Conservation (phyloP, 1,140 invertebrate genomes). For the Drosophila punjabiensis region DNA sequence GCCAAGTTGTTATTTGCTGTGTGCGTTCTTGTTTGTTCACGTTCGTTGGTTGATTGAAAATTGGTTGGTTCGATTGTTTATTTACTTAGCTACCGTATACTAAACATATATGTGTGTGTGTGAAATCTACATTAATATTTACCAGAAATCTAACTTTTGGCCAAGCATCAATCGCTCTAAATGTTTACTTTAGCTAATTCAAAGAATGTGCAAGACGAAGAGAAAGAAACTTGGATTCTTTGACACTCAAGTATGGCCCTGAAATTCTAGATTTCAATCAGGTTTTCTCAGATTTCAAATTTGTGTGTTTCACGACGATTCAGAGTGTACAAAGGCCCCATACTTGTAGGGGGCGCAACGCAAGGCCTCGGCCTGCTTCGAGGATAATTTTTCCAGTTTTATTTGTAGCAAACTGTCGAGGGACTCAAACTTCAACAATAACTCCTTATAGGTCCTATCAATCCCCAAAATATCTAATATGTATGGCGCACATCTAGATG, state of each 20-base stretch:
- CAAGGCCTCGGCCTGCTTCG: conserved; percentile 29
- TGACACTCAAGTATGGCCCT: neutral
- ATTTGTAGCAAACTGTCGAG: conserved; percentile 71
- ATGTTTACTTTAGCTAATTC: conserved; percentile 55
- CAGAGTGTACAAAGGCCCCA: conserved; percentile 2
- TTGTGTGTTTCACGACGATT: neutral
- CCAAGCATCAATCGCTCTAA: conserved; percentile 50
- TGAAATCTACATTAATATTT: conserved; percentile 31
- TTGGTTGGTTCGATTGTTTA: conserved; percentile 42
- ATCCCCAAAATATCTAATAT: conserved; percentile 50
- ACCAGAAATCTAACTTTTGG: conserved; percentile 34
- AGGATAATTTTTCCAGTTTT: conserved; percentile 25
- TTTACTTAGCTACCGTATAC: conserved; percentile 50
- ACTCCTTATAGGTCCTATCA: conserved; percentile 70
- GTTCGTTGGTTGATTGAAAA: conserved; percentile 53
- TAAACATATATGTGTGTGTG: conserved; percentile 34
- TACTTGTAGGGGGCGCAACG: neutral
- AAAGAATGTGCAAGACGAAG: conserved; percentile 18
- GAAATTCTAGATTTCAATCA: neutral
- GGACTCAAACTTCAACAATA: conserved; percentile 81
- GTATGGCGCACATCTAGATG: conserved; percentile 48
- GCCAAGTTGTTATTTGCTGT: conserved; percentile 72
- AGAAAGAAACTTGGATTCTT: neutral
- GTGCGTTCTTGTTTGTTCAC: conserved; percentile 71
- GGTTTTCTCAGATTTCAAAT: neutral